These are phyloP conservation scores for Drosophila suboccidentalis DNA, from an alignment of 2,888 invertebrate species.

Conservation along the genomic window DNA sequence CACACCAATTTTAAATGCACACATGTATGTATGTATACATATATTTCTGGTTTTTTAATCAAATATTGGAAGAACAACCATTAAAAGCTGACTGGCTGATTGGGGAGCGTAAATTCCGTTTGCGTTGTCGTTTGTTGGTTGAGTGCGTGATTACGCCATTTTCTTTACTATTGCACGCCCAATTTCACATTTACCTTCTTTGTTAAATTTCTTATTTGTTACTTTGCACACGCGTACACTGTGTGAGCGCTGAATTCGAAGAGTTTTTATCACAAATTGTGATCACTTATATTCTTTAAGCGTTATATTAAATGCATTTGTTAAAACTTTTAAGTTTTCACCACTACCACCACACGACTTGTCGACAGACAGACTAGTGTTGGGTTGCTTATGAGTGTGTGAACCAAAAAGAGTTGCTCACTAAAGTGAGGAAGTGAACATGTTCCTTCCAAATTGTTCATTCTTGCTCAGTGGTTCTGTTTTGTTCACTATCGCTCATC, in stretches of 20 bases:
- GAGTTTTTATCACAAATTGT: constrained; percentile 20
- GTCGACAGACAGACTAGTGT: constrained; percentile 35
- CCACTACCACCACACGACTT: constrained; percentile 61
- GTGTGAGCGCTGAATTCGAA: constrained; percentile 30
- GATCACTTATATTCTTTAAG: constrained; percentile 26
- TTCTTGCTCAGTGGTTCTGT: too few species aligned
- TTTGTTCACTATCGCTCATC: too few species aligned
- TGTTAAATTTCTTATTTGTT: constrained; percentile 39
- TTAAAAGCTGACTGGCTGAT: constrained; percentile 72
- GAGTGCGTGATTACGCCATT: constrained; percentile 80
- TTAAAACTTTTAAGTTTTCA: constrained; percentile 61
- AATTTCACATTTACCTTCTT: constrained; percentile 77
- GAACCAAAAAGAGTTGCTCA: too few species aligned
- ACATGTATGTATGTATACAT: constrained; percentile 32
- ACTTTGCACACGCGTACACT: constrained; percentile 47
- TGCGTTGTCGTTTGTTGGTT: constrained; percentile 71
- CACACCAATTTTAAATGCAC: constrained; percentile 45
- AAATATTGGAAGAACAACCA: constrained; percentile 68
- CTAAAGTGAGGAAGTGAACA: too few species aligned
- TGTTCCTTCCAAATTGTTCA: too few species aligned
- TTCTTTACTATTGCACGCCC: constrained; percentile 78
- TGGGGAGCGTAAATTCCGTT: constrained; percentile 71
- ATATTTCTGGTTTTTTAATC: constrained; percentile 57
- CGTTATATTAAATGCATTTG: constrained; percentile 57
- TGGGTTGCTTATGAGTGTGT: too few species aligned